These are phyloP conservation scores for Lutraria lutraria DNA, from an alignment of 2,888 invertebrate genomes.

Conservation along the genomic window DNA sequence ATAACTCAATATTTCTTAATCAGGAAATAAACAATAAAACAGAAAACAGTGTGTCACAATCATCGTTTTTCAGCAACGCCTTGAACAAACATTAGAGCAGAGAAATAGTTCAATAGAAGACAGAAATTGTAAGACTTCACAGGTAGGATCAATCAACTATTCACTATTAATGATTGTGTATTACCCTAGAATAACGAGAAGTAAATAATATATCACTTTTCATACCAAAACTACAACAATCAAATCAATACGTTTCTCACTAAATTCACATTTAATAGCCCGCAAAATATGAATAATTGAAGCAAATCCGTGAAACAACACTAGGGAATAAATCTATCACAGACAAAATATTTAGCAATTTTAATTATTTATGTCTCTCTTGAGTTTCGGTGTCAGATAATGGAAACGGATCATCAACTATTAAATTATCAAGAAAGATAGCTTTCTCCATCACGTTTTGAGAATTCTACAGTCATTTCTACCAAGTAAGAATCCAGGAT, in stretches of 20 bases:
- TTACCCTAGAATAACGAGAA: background rate
- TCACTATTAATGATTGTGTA: background rate
- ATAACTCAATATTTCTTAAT: no score
- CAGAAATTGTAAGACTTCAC: background rate
- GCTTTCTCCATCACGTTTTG: background rate
- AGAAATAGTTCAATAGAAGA: background rate
- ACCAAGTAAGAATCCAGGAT: background rate
- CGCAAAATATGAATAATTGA: slow-evolving; percentile 19
- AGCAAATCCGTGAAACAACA: background rate
- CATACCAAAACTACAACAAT: background rate
- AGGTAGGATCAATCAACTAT: slow-evolving; percentile 4
- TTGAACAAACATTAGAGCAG: no score
- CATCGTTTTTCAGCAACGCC: no score
- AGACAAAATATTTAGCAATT: background rate
- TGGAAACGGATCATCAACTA: background rate
- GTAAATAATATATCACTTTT: background rate
- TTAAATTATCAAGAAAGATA: background rate
- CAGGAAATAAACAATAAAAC: no score
- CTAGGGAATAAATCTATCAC: background rate
- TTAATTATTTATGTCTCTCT: slow-evolving; percentile 6
- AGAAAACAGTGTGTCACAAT: no score
- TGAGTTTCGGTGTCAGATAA: background rate
- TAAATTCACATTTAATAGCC: background rate
- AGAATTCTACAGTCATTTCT: background rate
- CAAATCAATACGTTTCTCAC: slow-evolving; percentile 10